These are phyloP conservation scores for Choloepus hoffmanni DNA, from an alignment of 2,113 vertebrate genomes.

Conservation along the genomic window DNA sequence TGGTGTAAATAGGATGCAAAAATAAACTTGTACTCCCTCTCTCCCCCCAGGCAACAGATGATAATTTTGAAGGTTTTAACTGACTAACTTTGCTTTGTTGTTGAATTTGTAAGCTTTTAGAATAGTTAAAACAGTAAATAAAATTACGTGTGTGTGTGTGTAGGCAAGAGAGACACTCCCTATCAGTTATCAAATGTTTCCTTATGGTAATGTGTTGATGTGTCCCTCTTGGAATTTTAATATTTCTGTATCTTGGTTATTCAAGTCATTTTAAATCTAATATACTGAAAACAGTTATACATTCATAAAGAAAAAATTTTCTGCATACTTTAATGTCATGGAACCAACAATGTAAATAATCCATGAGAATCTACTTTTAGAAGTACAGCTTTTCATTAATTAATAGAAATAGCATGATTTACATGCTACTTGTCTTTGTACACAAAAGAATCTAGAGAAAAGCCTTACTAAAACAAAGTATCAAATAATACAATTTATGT, in stretches of 20 bases:
- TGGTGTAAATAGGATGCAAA: neutral
- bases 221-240: conserved; percentile 13
- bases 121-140: neutral
- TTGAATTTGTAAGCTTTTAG: neutral
- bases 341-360: conserved; percentile 48
- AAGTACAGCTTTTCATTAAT: conserved; percentile 48
- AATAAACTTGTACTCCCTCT: neutral
- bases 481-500: conserved; percentile 5
- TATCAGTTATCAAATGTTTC: neutral
- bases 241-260: conserved; percentile 24
- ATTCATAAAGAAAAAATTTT: conserved; percentile 42
- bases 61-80: conserved; percentile 44
- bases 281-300: neutral
- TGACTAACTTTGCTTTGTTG: neutral
- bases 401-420: conserved; percentile 13
- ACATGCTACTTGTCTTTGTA: neutral
- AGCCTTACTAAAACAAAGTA: neutral
- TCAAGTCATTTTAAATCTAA: conserved; percentile 20
- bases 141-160: neutral
- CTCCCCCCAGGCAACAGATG: neutral
- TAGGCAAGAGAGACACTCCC: neutral
- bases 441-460: neutral
- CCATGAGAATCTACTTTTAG: conserved; percentile 24
- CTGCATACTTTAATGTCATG: neutral
- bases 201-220: neutral